phyloP scores from a whole-genome alignment of 2,113 vertebrate species.

The Rallus limicola region DNA sequence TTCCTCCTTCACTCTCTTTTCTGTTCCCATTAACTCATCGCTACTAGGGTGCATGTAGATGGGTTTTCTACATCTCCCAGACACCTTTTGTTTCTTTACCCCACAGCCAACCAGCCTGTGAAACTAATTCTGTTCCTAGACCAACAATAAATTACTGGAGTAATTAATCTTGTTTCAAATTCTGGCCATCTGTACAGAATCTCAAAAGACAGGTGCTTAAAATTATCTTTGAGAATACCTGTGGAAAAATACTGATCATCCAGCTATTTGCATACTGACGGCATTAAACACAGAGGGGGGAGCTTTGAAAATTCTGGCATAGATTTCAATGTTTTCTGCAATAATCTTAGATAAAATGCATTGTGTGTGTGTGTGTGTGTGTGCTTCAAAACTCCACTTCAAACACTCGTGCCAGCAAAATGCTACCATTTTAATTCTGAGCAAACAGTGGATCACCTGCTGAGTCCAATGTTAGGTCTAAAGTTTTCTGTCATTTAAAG shows the following conservation, averaged over 20 bases:
- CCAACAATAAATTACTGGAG: conserved; percentile 12
- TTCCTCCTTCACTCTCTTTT: not conserved
- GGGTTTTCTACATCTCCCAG: not conserved
- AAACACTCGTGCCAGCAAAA: conserved; percentile 58
- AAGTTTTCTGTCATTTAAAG: conserved; percentile 79
- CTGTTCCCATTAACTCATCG: not conserved
- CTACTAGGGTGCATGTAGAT: not conserved
- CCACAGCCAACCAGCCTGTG: not conserved
- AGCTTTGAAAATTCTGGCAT: conserved; percentile 45
- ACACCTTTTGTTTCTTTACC: conserved; percentile 6
- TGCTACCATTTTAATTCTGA: conserved; percentile 65
- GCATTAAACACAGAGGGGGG: not conserved
- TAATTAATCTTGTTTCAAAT: conserved; percentile 56
- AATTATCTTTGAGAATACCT: conserved; percentile 56
- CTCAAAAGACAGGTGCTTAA: conserved; percentile 52
- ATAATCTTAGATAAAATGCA: conserved; percentile 56
- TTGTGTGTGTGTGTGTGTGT: not conserved
- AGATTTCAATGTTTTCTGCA: conserved; percentile 38
- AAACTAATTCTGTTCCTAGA: conserved; percentile 18
- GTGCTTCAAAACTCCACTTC: conserved; percentile 57
- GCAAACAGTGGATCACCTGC: conserved; percentile 72
- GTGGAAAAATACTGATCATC: conserved; percentile 48
- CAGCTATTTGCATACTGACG: conserved; percentile 28
- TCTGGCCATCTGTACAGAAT: conserved; percentile 45
- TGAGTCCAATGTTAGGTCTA: conserved; percentile 66